Conservation (phyloP, 2,888 invertebrate genomes). For the Cephus rjabovi region DNA sequence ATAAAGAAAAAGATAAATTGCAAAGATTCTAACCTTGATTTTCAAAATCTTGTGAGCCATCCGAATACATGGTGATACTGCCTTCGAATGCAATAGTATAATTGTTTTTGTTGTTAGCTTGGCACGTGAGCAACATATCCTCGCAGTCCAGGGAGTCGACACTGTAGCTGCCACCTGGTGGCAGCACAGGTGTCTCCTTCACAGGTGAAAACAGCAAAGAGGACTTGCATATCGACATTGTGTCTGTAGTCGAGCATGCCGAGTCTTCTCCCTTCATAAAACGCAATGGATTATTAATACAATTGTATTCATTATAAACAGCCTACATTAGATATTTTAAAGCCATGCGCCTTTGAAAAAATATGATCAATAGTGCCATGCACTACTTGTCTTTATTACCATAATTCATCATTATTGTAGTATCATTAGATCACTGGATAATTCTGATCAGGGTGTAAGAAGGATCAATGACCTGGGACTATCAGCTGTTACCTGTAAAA, state of each 20-base stretch:
- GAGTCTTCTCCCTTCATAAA: slow-evolving; percentile 77
- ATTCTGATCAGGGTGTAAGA: background rate
- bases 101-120: slow-evolving; percentile 90
- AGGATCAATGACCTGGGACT: background rate
- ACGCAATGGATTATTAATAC: background rate
- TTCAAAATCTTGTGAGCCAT: slow-evolving; percentile 70
- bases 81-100: slow-evolving; percentile 96
- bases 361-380: background rate
- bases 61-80: slow-evolving; percentile 85
- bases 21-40: slow-evolving; percentile 49
- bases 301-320: background rate
- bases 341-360: slow-evolving; percentile 8
- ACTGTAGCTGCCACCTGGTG: slow-evolving; percentile 81
- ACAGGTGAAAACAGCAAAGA: slow-evolving; percentile 92
- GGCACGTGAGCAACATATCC: slow-evolving; percentile 90
- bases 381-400: background rate
- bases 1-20: slow-evolving; percentile 16
- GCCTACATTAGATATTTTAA: background rate
- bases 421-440: background rate
- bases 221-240: slow-evolving; percentile 93
- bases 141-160: slow-evolving; percentile 93
- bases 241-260: slow-evolving; percentile 76
- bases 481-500: background rate
- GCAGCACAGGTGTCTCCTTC: slow-evolving; percentile 79
- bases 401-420: background rate